Base-by-base conservation (phyloP, 2,888 invertebrate species). In the Dolichomitus sp. region DNA sequence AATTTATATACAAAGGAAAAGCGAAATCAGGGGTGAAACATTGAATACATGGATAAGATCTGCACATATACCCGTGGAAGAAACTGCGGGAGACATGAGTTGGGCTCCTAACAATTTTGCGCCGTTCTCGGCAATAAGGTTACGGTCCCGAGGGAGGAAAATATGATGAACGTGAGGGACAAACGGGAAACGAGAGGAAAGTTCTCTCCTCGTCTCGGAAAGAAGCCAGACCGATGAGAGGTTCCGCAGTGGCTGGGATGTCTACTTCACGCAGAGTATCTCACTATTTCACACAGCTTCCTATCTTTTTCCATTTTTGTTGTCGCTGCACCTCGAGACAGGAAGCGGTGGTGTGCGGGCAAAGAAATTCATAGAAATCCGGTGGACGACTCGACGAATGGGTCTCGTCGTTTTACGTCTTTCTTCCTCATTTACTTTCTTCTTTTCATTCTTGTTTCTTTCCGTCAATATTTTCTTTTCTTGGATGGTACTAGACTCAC, bases 291-390 rank as follows among this genome's bases (percentile, higher is more conserved):
- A 59, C 33, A 33, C 33, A 42, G 42, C 42, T 27, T 27, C 14
- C 7, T 23, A 57, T 72, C 57, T 17, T 66, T 30, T 14, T 30
- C 45, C 57, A 45, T 59, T 45, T 5, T 59, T 45, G 72, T 59
- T 27, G 11, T 61, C 57, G n/a, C 23, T 37, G 59, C 72, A 59
- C 27, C 72, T 19, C 57, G 30, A 59, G 72, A 59, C 59, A 45
- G 72, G 59, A 72, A 72, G 30, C 19, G 33, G 37, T 37, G 50
- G 52, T 33, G 59, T 23, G 33, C 30, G 45, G 72, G 33, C 45
- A 72, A 72, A 72, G 59, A 72, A 59, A 72, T 72, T 59, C 57
- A 59, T 59, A 72, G 59, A 72, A 72, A 59, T 59, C 72, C 72
- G 72, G 57, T 72, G 72, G 59, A 72, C 59, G 72, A 59, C 59